Percentiles rank a stretch among this genome's conserved stretches.
Evolutionary conservation across 2,113 vertebrate species (phyloP).

Genomic region (Hippocampus barbouri): DNA sequence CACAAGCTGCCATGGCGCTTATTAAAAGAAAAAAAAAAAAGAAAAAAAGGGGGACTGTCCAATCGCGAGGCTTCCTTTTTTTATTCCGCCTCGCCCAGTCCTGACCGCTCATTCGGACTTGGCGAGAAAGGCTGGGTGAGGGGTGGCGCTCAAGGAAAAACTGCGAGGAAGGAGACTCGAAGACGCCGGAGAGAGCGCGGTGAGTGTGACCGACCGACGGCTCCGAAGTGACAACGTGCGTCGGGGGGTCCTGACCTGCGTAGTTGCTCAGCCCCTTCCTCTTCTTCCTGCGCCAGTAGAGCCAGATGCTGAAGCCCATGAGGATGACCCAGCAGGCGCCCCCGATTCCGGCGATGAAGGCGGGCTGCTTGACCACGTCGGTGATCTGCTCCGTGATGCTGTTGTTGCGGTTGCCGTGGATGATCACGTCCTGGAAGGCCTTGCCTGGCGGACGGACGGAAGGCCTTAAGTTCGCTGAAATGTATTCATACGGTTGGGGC

Average conservation of each 20-base stretch:
- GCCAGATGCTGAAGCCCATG: conserved; percentile 99
- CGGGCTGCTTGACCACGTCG: conserved; percentile 97
- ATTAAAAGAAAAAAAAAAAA: not conserved
- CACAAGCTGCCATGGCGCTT: not conserved
- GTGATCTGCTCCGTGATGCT: conserved; percentile 99
- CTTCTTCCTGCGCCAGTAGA: conserved; percentile 99
- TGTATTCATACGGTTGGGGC: too few relatives aligned
- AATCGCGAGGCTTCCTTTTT: not conserved
- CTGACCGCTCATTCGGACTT: too few relatives aligned
- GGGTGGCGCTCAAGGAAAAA: too few relatives aligned
- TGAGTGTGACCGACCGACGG: too few relatives aligned
- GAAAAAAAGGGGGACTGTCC: not conserved
- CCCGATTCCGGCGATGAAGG: conserved; percentile 97
- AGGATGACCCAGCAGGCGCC: conserved; percentile 99
- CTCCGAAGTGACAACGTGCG: not conserved
- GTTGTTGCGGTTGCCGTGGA: conserved; percentile 90
- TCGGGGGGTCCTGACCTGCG: conserved; percentile 79
- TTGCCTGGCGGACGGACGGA: conserved; percentile 58
- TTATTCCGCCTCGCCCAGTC: conserved; percentile 27
- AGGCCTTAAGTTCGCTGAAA: too few relatives aligned
- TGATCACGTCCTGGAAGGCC: conserved; percentile 85
- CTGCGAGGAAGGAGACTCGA: too few relatives aligned
- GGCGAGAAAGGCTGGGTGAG: too few relatives aligned
- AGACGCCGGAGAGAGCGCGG: too few relatives aligned
- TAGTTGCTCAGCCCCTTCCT: conserved; percentile 99